A percentile compares a stretch with the other conserved stretches of the same genome.
Conservation (phyloP, 2,797 vertebrate genomes). For the Bryconaethiops microstoma region DNA sequence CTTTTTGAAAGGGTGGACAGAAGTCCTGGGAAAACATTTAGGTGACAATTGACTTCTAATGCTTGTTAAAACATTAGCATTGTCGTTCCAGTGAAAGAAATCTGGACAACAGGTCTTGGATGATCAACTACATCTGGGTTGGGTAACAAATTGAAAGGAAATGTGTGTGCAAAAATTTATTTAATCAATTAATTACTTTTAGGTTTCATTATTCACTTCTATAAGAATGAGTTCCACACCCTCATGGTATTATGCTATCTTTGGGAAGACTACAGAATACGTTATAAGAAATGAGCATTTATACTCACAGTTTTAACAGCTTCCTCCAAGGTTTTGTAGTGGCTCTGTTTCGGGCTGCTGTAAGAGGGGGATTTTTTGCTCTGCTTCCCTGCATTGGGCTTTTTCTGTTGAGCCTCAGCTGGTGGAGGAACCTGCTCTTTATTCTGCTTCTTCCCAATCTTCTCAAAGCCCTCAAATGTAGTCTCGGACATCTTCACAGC, state of each 20-base stretch:
- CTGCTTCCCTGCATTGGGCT: constrained; percentile 67
- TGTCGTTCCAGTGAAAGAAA: too few species aligned
- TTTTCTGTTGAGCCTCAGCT: constrained; percentile 74
- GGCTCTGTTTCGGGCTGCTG: constrained; percentile 56
- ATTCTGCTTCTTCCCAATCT: constrained; percentile 85
- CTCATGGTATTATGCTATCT: too few species aligned
- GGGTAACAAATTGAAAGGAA: too few species aligned
- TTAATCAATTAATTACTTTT: neutral
- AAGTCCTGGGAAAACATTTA: too few species aligned
- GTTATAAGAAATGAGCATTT: neutral
- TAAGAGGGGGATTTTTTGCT: constrained; percentile 69
- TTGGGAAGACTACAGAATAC: neutral
- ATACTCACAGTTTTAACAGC: constrained; percentile 88
- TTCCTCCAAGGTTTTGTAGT: constrained; percentile 84
- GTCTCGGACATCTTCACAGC: constrained; percentile 81
- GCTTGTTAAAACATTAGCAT: too few species aligned
- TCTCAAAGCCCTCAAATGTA: constrained; percentile 86
- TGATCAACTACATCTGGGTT: too few species aligned
- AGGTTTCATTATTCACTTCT: neutral
- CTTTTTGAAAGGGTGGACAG: too few species aligned
- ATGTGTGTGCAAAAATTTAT: too few species aligned
- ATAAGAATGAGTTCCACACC: neutral
- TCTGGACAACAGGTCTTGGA: too few species aligned
- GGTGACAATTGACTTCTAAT: too few species aligned
- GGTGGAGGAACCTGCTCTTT: constrained; percentile 94